Conservation (phyloP, 2,113 vertebrate genomes). For the Tympanuchus pallidicinctus region DNA sequence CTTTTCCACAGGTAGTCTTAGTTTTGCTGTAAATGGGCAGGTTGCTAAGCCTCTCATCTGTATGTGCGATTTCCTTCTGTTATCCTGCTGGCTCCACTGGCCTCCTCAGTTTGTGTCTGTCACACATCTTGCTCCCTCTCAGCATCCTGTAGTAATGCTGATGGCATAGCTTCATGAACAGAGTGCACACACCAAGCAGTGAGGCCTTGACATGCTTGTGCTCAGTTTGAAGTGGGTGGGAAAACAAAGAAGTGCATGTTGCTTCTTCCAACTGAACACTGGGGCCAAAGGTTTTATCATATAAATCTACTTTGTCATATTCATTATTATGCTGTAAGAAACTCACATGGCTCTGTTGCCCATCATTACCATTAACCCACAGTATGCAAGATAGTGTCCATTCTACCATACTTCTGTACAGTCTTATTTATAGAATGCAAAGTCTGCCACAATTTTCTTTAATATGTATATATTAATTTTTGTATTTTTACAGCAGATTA, state of each 20-base stretch:
- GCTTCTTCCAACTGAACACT: neutral
- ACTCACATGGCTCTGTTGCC: neutral
- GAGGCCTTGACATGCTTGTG: neutral
- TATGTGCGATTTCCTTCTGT: neutral
- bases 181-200: neutral
- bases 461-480: neutral
- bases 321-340: neutral
- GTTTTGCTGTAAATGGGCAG: neutral
- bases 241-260: neutral
- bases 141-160: neutral
- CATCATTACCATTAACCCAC: neutral
- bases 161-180: neutral
- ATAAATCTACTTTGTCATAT: neutral
- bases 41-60: accelerated
- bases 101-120: neutral
- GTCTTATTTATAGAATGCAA: neutral
- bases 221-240: neutral
- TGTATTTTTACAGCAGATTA: neutral
- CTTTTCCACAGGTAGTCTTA: neutral
- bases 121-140: neutral
- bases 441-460: neutral
- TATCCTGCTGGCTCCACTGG: neutral
- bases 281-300: neutral
- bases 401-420: neutral
- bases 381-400: neutral